Percentiles rank a stretch among this genome's conserved stretches.
Conservation (phyloP, 2,888 invertebrate genomes). For the Pristionchus fissidentatus region DNA sequence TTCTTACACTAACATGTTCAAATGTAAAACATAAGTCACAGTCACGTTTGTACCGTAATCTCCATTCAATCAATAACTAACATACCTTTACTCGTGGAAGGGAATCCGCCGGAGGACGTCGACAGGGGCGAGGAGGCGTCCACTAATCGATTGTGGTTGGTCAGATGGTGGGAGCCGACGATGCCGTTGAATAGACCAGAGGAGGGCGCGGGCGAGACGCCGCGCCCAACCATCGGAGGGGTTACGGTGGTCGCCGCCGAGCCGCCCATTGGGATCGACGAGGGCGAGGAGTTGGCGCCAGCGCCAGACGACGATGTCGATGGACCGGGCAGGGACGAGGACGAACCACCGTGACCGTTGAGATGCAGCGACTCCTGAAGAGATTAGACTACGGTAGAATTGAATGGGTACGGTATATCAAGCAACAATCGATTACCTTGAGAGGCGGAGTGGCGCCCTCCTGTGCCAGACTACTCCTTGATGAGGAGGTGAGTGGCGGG, state of each 20-base stretch:
- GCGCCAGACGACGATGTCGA: conserved; percentile 41
- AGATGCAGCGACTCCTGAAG: not conserved
- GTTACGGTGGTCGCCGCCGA: not conserved
- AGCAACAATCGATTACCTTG: conserved; percentile 34
- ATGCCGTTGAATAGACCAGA: not conserved
- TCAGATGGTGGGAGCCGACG: conserved; percentile 31
- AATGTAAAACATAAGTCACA: no score
- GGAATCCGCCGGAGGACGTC: conserved; percentile 18
- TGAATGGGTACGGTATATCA: not conserved
- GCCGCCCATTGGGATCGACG: conserved; percentile 37
- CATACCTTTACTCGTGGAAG: conserved; percentile 22
- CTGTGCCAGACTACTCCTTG: conserved; percentile 12
- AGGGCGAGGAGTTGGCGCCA: conserved; percentile 40
- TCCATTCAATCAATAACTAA: not conserved
- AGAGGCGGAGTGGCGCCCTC: conserved; percentile 43
- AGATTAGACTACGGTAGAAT: not conserved
- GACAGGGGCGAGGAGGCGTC: conserved; percentile 22
- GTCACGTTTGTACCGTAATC: not conserved
- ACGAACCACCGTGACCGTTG: not conserved
- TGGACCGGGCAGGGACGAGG: not conserved
- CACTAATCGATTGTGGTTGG: conserved; percentile 54
- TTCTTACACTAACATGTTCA: no score
- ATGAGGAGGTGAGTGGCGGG: conserved; percentile 41
- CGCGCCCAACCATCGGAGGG: not conserved
- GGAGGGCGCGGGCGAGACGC: not conserved